phyloP scores from a whole-genome alignment of 2,888 invertebrate genomes.

The Drosophila flavopinicola region DNA sequence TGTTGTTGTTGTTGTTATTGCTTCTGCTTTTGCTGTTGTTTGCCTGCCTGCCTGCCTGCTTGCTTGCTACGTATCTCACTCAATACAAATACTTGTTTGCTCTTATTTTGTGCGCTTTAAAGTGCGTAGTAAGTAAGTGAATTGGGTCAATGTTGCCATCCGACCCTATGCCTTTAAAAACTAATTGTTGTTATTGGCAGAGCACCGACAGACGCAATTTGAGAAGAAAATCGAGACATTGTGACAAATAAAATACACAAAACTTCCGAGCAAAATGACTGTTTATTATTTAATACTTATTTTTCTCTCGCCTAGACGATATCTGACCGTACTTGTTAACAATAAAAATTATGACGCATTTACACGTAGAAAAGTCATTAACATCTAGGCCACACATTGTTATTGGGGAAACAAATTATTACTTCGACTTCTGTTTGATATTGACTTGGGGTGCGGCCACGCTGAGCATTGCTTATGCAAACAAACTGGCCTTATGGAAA shows the following conservation, averaged over 20 bases:
- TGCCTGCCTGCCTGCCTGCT: conserved; percentile 26
- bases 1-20: conserved; percentile 29
- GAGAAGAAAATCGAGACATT: neutral
- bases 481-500: conserved; percentile 39
- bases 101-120: conserved; percentile 44
- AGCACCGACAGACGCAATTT: neutral
- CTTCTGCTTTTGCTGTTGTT: conserved; percentile 20
- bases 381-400: conserved; percentile 25
- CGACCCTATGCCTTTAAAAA: conserved; percentile 37
- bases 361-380: conserved; percentile 44
- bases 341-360: conserved; percentile 49
- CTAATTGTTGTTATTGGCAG: conserved; percentile 18
- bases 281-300: conserved; percentile 6
- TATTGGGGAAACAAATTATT: conserved; percentile 41
- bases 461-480: conserved; percentile 23
- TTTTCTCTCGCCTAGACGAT: conserved; percentile 2
- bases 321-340: conserved; percentile 24
- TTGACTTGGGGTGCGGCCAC: conserved; percentile 38
- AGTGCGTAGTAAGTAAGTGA: conserved; percentile 47
- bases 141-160: conserved; percentile 64
- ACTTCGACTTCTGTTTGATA: conserved; percentile 27
- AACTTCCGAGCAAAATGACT: neutral
- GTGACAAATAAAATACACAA: conserved; percentile 4
- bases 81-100: conserved; percentile 58
- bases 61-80: conserved; percentile 47